phyloP scores from a whole-genome alignment of 1,140 invertebrate species.

The Musca domestica region DNA sequence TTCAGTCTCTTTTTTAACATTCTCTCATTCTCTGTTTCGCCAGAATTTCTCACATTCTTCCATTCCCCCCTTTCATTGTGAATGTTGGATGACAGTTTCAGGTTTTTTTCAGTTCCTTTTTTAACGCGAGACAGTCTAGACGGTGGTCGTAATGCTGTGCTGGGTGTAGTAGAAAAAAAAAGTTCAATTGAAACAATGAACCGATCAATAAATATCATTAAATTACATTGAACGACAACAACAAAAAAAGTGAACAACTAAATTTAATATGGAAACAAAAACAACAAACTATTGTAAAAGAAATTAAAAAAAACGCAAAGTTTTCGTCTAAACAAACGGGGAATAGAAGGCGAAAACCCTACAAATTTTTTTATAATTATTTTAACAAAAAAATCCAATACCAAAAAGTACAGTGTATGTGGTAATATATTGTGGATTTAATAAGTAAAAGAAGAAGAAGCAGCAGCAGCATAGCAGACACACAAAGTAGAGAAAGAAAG shows the following conservation, averaged over 20 bases:
- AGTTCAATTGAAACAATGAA: conserved; percentile 11
- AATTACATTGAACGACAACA: not conserved
- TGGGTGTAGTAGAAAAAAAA: not conserved
- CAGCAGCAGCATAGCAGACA: no score
- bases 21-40: no score
- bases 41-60: no score
- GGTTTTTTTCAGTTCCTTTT: conserved; percentile 8
- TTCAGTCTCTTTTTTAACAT: no score
- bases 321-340: no score
- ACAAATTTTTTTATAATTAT: no score
- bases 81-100: not conserved
- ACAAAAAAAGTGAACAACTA: not conserved
- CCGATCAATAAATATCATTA: not conserved
- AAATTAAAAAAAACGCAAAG: not conserved
- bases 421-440: conserved; percentile 14
- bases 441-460: not conserved
- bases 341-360: no score
- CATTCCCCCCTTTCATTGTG: no score
- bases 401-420: conserved; percentile 21
- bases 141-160: conserved; percentile 10
- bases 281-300: not conserved
- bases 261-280: not conserved
- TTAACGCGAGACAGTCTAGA: conserved; percentile 8
- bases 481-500: no score
- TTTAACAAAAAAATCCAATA: not conserved